phyloP scores from a whole-genome alignment of 1,140 invertebrate genomes.

The Drosophila pandora region DNA sequence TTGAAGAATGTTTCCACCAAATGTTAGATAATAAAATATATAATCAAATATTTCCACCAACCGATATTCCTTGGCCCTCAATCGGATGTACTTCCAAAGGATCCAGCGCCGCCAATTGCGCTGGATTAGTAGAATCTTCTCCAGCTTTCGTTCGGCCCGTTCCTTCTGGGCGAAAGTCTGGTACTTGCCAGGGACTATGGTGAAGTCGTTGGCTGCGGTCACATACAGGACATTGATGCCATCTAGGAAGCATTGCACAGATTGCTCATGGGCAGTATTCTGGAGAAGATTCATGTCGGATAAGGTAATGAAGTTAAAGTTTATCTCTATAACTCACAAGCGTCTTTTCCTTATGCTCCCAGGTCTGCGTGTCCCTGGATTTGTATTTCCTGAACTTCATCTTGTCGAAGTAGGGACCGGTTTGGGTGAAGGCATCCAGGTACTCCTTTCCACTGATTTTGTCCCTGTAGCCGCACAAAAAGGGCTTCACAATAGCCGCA shows the following conservation, averaged over 20 bases:
- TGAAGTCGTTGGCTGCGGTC: conserved; percentile 59
- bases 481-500: conserved; percentile 85
- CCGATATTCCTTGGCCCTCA: conserved; percentile 82
- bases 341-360: conserved; percentile 65
- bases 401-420: conserved; percentile 84
- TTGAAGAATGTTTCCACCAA: neutral
- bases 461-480: conserved; percentile 86
- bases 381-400: conserved; percentile 67
- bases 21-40: neutral
- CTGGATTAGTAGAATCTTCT: conserved; percentile 78
- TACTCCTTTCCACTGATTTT: conserved; percentile 84
- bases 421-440: conserved; percentile 86
- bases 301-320: neutral
- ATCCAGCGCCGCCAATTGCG: conserved; percentile 77
- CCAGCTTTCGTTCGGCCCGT: conserved; percentile 57
- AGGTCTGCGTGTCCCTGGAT: conserved; percentile 78
- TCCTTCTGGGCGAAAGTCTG: conserved; percentile 72
- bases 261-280: conserved; percentile 77
- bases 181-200: conserved; percentile 72
- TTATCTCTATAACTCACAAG: conserved; percentile 37
- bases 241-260: conserved; percentile 75
- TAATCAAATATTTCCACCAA: conserved; percentile 14
- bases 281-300: conserved; percentile 3
- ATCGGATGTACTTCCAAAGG: conserved; percentile 74
- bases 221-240: conserved; percentile 69